A percentile compares a stretch with the other conserved stretches of the same genome.
Conservation (phyloP, 2,797 vertebrate species). For the Dendrocincla tyrannina region DNA sequence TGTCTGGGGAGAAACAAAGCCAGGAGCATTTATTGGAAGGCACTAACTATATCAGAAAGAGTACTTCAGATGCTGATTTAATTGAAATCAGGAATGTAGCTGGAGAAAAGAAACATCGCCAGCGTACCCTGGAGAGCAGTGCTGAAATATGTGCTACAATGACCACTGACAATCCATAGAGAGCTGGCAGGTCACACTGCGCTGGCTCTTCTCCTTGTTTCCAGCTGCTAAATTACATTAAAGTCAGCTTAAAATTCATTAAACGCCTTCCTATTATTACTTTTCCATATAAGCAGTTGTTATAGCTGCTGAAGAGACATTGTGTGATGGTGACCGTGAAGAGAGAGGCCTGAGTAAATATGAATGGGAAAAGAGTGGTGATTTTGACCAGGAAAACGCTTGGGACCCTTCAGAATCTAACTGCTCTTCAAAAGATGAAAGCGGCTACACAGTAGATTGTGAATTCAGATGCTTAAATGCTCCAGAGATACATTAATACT, state of each 20-base stretch:
- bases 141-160: constrained; percentile 46
- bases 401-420: constrained; percentile 56
- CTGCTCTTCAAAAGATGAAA: constrained; percentile 50
- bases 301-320: constrained; percentile 45
- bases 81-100: constrained; percentile 50
- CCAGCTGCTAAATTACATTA: constrained; percentile 64
- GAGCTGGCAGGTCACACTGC: constrained; percentile 54
- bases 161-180: constrained; percentile 57
- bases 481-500: constrained; percentile 27
- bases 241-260: constrained; percentile 68
- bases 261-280: constrained; percentile 58
- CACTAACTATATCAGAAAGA: constrained; percentile 45
- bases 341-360: constrained; percentile 40
- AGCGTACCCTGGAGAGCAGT: constrained; percentile 29
- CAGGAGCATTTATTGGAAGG: constrained; percentile 36
- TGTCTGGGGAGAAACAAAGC: background rate
- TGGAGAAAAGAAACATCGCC: constrained; percentile 32
- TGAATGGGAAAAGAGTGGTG: constrained; percentile 36
- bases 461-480: constrained; percentile 39
- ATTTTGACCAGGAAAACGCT: constrained; percentile 37
- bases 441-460: background rate
- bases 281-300: constrained; percentile 53
- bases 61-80: constrained; percentile 56
- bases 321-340: constrained; percentile 15
- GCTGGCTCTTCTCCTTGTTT: constrained; percentile 54